phyloP scores from a whole-genome alignment of 2,113 vertebrate species.

The Abramis brama region DNA sequence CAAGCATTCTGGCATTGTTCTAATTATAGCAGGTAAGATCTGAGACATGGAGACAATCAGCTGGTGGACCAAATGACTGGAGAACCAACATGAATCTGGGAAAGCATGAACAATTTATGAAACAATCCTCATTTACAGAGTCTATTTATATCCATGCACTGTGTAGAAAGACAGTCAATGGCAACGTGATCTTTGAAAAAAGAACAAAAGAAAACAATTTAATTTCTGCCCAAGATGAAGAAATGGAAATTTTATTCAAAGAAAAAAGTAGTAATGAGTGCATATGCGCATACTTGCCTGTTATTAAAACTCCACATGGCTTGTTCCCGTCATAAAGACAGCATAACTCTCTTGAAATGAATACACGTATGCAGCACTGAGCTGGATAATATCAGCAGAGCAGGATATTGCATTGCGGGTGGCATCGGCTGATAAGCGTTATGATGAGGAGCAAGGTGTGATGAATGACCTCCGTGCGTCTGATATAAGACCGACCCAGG shows the following conservation, averaged over 20 bases:
- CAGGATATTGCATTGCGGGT: conserved; percentile 24
- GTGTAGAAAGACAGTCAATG: not conserved
- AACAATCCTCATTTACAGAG: not conserved
- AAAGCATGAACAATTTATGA: conserved; percentile 18
- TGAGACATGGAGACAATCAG: conserved; percentile 21
- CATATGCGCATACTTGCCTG: not conserved
- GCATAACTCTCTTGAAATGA: not conserved
- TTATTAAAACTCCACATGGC: conserved; percentile 11
- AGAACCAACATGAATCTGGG: not conserved
- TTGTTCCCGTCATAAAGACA: not conserved
- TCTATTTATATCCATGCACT: conserved; percentile 15
- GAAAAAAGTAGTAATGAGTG: not conserved
- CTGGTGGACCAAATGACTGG: not conserved
- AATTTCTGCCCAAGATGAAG: not conserved
- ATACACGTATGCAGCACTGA: not conserved
- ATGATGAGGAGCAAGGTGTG: conserved; percentile 14
- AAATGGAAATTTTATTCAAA: not conserved
- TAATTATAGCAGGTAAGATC: conserved; percentile 17
- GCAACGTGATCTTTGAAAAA: not conserved
- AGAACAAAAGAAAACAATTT: not conserved
- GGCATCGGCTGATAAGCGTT: not conserved
- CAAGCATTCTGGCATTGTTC: conserved; percentile 2
- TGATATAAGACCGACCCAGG: conserved; percentile 1
- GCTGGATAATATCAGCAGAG: not conserved
- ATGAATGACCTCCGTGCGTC: conserved; percentile 16